phyloP scores from a whole-genome alignment of 2,113 vertebrate genomes.

The Coregonus clupeaformis region DNA sequence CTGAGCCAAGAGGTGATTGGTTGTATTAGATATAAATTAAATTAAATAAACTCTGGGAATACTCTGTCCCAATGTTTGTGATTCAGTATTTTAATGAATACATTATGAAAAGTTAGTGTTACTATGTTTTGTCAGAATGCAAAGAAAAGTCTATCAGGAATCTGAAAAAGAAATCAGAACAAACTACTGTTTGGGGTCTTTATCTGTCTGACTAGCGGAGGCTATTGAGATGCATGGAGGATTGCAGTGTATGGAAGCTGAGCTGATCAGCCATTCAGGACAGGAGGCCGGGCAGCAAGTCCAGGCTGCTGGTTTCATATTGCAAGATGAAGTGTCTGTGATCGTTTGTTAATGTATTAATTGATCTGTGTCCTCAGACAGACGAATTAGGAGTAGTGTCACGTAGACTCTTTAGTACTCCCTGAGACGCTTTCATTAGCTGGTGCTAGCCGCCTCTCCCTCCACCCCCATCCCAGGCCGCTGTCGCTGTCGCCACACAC shows the following conservation, averaged over 20 bases:
- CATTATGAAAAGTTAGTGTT: background rate
- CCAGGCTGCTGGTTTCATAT: slow-evolving; percentile 54
- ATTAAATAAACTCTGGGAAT: background rate
- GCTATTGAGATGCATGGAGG: slow-evolving; percentile 44
- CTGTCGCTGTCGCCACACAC: slow-evolving; percentile 25
- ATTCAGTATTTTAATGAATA: background rate
- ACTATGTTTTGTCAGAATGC: background rate
- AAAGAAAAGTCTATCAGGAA: background rate
- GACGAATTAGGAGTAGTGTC: slow-evolving; percentile 58
- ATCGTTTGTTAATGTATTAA: slow-evolving; percentile 69
- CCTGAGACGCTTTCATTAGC: slow-evolving; percentile 64
- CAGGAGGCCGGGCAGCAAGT: slow-evolving; percentile 31
- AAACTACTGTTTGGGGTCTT: background rate
- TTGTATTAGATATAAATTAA: background rate
- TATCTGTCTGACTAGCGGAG: slow-evolving; percentile 10
- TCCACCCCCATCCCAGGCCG: slow-evolving; percentile 40
- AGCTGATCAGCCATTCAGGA: slow-evolving; percentile 48
- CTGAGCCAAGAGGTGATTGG: background rate
- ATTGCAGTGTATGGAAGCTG: slow-evolving; percentile 8
- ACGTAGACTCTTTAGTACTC: slow-evolving; percentile 62
- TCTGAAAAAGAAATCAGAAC: no score
- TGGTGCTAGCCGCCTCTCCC: slow-evolving; percentile 52
- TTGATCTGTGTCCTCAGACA: slow-evolving; percentile 68
- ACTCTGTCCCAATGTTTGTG: background rate
- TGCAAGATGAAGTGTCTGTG: slow-evolving; percentile 58